Percentiles rank a stretch among this genome's conserved stretches.
These are phyloP conservation scores for Bellardia bayeri DNA, from an alignment of 2,888 invertebrate species.

Conservation along the genomic window DNA sequence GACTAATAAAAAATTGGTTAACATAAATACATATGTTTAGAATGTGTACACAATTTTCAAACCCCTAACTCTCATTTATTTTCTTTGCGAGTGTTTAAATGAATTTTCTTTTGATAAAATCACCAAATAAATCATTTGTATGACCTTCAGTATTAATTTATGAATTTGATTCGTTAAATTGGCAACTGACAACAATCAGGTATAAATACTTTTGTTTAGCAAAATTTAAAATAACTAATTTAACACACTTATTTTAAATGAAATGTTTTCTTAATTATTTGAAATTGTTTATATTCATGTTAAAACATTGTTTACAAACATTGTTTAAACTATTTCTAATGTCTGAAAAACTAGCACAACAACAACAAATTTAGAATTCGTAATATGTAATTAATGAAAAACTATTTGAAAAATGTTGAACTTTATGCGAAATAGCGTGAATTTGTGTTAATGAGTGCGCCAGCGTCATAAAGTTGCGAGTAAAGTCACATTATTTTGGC, in stretches of 20 bases:
- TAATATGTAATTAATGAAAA: slow-evolving; percentile 2
- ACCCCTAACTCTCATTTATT: too few species aligned
- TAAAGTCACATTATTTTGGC: slow-evolving; percentile 52
- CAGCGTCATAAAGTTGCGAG: slow-evolving; percentile 32
- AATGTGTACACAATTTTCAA: too few species aligned
- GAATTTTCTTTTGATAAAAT: too few species aligned
- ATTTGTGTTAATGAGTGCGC: not conserved
- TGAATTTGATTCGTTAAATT: slow-evolving; percentile 13
- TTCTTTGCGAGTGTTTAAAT: too few species aligned
- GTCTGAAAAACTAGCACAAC: not conserved
- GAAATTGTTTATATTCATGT: slow-evolving; percentile 1
- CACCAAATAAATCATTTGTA: not conserved
- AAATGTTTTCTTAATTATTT: not conserved
- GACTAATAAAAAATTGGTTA: too few species aligned
- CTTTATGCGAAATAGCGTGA: slow-evolving; percentile 51
- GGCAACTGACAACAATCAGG: slow-evolving; percentile 20
- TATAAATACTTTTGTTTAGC: not conserved
- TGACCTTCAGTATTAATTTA: slow-evolving; percentile 2
- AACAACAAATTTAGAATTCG: too few species aligned
- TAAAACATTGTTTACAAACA: slow-evolving; percentile 10
- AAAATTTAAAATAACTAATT: slow-evolving; percentile 17
- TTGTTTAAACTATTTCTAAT: slow-evolving; percentile 4
- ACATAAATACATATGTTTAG: too few species aligned
- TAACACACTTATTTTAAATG: slow-evolving; percentile 20
- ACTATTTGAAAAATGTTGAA: slow-evolving; percentile 35